phyloP scores from a whole-genome alignment of 2,113 vertebrate genomes.

The Ahaetulla prasina region DNA sequence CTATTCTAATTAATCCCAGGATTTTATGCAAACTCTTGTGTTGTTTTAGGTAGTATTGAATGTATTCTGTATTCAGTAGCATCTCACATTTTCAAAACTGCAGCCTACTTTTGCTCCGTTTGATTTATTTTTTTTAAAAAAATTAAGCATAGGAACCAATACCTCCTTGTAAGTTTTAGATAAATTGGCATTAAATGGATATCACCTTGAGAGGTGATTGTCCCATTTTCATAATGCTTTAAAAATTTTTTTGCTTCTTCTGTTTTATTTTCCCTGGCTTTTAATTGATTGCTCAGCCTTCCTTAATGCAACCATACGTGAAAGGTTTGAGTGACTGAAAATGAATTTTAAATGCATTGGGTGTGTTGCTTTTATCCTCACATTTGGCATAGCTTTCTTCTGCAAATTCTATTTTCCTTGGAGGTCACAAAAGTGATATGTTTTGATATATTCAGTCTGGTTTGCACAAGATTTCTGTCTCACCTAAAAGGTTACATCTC shows the following conservation, averaged over 20 bases:
- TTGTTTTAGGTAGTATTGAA: background rate
- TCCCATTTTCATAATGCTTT: conserved; percentile 5
- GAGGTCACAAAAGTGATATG: background rate
- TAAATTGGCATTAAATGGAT: background rate
- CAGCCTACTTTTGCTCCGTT: background rate
- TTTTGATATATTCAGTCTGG: background rate
- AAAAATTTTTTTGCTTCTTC: conserved; percentile 24
- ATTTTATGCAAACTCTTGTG: too few relatives aligned
- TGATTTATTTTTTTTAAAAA: background rate
- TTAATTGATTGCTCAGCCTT: conserved; percentile 54
- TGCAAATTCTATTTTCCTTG: background rate
- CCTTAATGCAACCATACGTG: conserved; percentile 45
- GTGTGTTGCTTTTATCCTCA: conserved; percentile 6
- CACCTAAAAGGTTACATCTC: background rate
- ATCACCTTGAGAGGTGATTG: conserved; percentile 13
- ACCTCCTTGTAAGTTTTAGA: background rate
- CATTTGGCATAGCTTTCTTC: background rate
- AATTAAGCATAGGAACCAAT: background rate
- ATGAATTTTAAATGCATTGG: conserved; percentile 40
- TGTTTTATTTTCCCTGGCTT: conserved; percentile 41
- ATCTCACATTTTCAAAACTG: background rate
- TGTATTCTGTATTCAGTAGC: background rate
- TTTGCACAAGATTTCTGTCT: background rate
- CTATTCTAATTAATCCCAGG: too few relatives aligned
- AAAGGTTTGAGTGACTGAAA: conserved; percentile 41